Base-by-base conservation (phyloP, 2,113 vertebrate genomes). In the Laterallus jamaicensis region DNA sequence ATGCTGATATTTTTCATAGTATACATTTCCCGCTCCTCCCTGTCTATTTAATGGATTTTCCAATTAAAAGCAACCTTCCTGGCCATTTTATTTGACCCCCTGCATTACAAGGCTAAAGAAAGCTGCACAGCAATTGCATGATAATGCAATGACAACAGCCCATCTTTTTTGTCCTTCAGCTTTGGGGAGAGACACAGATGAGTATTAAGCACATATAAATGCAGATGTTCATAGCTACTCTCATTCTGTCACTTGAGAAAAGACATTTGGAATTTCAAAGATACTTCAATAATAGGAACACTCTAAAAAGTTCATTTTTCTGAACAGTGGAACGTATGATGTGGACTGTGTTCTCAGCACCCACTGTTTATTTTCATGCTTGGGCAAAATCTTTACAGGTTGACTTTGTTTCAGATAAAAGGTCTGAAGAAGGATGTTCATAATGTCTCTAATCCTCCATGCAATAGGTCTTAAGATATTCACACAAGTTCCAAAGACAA, bases 41-140 rank as follows among this genome's bases (percentile, higher is more conserved):
- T 92, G 67, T 95, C 94, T 91, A 35, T 85, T 92, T 97, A 94
- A 97, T 95, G 91, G 82, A 93, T 95, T 97, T 95, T 95, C 85
- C 88, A 91, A 94, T 91, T 92, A 96, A 90, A 92, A 91, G 21
- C 19, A 69, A 95, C 88, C 87, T 92, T 94, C 75, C 63, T 86
- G 40, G 58, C 28, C n/a, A 44, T 92, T 91, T 95, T 89, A 32
- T 76, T 44, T 97, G 95, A 94, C 83, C 91, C 54, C 37, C 35
- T 84, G 83, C 76, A 60, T 93, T 92, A 91, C 58, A 82, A 89
- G 80, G 84, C 91, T 95, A 92, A 92, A 84, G 93, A 82, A 95
- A 93, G 35, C 69, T 93, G 73, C 66, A 89, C 77, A 66, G 88
- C 58, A 88, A 78, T 75, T 92, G 86, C 73, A 54, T 56, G 58